These are phyloP conservation scores for Azorinus chamasolen DNA, from an alignment of 2,888 invertebrate species.

Conservation along the genomic window DNA sequence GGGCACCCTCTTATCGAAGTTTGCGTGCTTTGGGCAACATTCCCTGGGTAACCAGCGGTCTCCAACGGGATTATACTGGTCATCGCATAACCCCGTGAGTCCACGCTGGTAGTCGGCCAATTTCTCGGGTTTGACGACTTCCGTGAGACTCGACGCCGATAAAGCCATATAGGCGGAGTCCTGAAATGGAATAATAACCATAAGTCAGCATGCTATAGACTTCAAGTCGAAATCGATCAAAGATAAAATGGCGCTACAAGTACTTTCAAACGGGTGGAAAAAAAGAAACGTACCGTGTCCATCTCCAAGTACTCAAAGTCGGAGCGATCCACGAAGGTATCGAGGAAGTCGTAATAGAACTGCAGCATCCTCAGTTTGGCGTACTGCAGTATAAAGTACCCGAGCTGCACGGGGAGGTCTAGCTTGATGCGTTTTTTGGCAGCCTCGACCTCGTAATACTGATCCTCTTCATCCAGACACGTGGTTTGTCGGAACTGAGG, in stretches of 20 bases:
- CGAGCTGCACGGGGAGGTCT: no score
- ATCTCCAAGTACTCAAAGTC: constrained; percentile 50
- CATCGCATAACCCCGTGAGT: constrained; percentile 39
- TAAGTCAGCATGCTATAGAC: constrained; percentile 2
- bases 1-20: constrained; percentile 28
- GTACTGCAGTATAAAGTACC: no score
- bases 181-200: constrained; percentile 7
- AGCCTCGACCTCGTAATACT: no score
- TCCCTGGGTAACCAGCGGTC: constrained; percentile 33
- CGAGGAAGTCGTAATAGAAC: no score
- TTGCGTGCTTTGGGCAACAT: constrained; percentile 42
- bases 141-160: constrained; percentile 19
- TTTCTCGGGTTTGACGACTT: constrained; percentile 26
- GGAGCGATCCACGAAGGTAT: no score
- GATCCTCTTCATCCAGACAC: no score
- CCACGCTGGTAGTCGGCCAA: constrained; percentile 23
- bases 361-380: no score
- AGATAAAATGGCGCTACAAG: no score
- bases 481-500: no score
- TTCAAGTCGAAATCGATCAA: no score
- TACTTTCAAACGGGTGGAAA: no score
- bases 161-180: constrained; percentile 37
- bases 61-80: constrained; percentile 31
- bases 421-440: no score
- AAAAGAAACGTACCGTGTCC: constrained; percentile 60